Conservation (phyloP, 2,888 invertebrate species). For the Pyrrhosoma nymphula region DNA sequence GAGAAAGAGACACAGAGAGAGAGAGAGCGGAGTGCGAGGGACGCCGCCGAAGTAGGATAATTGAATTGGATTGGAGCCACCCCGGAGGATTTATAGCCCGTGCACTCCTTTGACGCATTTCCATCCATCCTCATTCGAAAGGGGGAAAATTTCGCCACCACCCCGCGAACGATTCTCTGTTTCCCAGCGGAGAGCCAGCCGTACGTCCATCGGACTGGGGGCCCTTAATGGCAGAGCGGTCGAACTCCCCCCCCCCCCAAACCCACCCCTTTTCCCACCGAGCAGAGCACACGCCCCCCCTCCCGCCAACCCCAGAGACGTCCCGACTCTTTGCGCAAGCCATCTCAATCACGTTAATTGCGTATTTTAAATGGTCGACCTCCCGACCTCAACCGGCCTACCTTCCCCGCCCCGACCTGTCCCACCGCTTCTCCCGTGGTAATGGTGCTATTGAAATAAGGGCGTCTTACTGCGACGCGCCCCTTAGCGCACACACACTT, state of each 20-base stretch:
- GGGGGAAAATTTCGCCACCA: conserved; percentile 25
- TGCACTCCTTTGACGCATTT: conserved; percentile 59
- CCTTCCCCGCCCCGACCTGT: neutral
- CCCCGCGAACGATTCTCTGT: conserved; percentile 19
- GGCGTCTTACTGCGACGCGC: conserved; percentile 30
- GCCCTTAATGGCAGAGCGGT: neutral
- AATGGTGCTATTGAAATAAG: conserved; percentile 60
- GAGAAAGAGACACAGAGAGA: too few relatives aligned
- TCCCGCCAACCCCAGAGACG: neutral
- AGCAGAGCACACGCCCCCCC: too few relatives aligned
- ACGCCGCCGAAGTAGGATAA: neutral
- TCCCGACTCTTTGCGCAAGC: conserved; percentile 29
- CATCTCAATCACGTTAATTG: conserved; percentile 57
- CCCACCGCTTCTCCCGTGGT: neutral
- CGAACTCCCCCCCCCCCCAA: neutral
- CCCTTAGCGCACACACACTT: neutral
- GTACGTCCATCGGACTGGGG: neutral
- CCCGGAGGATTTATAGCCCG: conserved; percentile 29
- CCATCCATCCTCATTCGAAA: conserved; percentile 53
- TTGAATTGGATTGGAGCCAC: conserved; percentile 36
- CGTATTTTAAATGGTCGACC: conserved; percentile 48
- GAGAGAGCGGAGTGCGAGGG: neutral
- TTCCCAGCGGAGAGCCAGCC: neutral
- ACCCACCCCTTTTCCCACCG: neutral
- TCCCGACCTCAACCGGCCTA: neutral